phyloP scores from a whole-genome alignment of 1,140 invertebrate genomes.

The Atta texana region DNA sequence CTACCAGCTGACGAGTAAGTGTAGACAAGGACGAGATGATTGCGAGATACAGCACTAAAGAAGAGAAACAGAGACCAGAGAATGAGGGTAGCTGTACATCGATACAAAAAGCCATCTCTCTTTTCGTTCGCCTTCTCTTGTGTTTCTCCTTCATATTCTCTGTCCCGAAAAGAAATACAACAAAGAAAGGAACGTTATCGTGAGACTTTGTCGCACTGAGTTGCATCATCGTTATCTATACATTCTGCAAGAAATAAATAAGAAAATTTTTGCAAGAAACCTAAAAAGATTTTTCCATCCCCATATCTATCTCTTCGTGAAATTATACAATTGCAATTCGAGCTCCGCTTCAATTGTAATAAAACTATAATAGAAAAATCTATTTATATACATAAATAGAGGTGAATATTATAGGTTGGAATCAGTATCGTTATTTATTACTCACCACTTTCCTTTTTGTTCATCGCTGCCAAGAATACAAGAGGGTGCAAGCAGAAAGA shows the following conservation, averaged over 20 bases:
- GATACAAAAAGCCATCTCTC: conserved; percentile 78
- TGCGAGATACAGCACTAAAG: conserved; percentile 62
- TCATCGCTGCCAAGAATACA: background rate
- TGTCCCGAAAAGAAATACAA: conserved; percentile 81
- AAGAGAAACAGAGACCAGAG: conserved; percentile 51
- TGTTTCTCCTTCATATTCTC: conserved; percentile 80
- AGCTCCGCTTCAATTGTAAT: background rate
- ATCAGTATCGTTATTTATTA: conserved; percentile 77
- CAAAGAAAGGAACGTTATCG: conserved; percentile 77
- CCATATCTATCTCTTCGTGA: background rate
- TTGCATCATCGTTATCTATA: conserved; percentile 51
- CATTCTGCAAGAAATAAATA: background rate
- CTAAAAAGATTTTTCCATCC: background rate
- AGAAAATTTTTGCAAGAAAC: background rate
- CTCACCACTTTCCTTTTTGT: conserved; percentile 40
- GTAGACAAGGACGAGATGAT: conserved; percentile 42
- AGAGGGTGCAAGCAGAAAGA: background rate
- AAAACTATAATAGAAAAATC: background rate
- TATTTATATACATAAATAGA: conserved; percentile 6
- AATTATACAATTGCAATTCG: background rate
- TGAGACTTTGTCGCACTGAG: conserved; percentile 78
- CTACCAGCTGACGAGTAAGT: conserved; percentile 76
- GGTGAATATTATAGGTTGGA: background rate
- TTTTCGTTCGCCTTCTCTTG: conserved; percentile 62
- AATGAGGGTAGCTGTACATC: conserved; percentile 69